Evolutionary conservation across 2,888 invertebrate species (phyloP).

Genomic region (Lycaena phlaeas): DNA sequence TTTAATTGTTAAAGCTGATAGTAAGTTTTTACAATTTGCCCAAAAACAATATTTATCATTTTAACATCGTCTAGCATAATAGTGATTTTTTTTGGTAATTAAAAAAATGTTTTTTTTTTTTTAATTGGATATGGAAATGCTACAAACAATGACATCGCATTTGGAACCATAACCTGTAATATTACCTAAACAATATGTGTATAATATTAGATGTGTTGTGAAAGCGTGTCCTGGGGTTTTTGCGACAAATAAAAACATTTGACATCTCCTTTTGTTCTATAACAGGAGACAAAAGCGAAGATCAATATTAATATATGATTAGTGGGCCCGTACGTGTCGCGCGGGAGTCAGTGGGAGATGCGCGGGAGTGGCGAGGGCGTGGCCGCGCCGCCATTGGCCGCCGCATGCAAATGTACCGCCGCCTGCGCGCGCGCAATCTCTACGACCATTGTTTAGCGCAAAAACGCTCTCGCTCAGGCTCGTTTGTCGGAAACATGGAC

Average conservation of each 20-base stretch:
- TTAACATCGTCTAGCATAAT: no score
- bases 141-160: no score
- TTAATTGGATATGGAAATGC: no score
- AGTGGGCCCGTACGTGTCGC: neutral
- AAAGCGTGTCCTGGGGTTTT: neutral
- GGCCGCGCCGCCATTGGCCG: slow-evolving; percentile 30
- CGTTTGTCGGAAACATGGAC: slow-evolving; percentile 46
- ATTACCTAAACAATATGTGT: neutral
- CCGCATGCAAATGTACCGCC: slow-evolving; percentile 56
- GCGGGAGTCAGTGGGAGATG: slow-evolving; percentile 8
- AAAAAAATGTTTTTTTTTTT: no score
- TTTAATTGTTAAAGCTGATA: no score
- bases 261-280: neutral
- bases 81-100: no score
- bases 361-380: slow-evolving; percentile 22
- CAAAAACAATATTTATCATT: no score
- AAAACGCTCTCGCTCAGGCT: slow-evolving; percentile 29
- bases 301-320: neutral
- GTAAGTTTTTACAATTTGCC: no score
- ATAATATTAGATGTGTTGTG: neutral
- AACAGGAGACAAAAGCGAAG: neutral
- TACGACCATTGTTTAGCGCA: slow-evolving; percentile 40
- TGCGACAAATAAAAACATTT: neutral
- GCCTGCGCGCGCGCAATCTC: slow-evolving; percentile 46
- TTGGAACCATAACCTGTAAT: no score